phyloP scores from a whole-genome alignment of 2,797 vertebrate genomes.

The Takifugu rubripes region DNA sequence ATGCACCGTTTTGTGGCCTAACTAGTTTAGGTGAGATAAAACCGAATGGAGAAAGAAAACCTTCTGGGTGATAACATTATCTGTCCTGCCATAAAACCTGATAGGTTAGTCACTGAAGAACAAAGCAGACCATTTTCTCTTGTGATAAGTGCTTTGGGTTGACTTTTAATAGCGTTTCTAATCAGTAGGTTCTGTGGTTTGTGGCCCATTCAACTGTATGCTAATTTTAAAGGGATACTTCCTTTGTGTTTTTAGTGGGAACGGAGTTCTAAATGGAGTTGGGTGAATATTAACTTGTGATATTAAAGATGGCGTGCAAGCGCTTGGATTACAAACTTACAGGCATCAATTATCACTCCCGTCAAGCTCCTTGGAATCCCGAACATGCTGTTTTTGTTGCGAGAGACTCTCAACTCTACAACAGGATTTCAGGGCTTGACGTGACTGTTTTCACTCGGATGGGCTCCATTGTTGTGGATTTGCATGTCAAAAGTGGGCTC shows the following conservation, averaged over 20 bases:
- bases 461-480: conserved; percentile 35
- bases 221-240: conserved; percentile 40
- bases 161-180: conserved; percentile 52
- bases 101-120: conserved; percentile 67
- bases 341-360: not conserved
- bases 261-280: not conserved
- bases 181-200: conserved; percentile 52
- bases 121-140: conserved; percentile 62
- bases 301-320: no score
- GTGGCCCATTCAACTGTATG: conserved; percentile 63
- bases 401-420: conserved; percentile 20
- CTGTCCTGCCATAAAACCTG: conserved; percentile 64
- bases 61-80: conserved; percentile 65
- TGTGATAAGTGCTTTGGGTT: conserved; percentile 52
- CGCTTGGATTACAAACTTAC: no score
- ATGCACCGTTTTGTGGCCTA: conserved; percentile 24
- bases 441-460: conserved; percentile 12
- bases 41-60: conserved; percentile 38
- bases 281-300: no score
- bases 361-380: not conserved
- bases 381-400: conserved; percentile 20
- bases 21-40: conserved; percentile 47
- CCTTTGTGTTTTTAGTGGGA: conserved; percentile 16
- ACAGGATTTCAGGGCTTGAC: conserved; percentile 37
- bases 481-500: conserved; percentile 62